Percentiles rank a stretch among this genome's conserved stretches.
Evolutionary conservation across 2,797 vertebrate genomes (phyloP).

Genomic region (Gephyroberyx darwinii): DNA sequence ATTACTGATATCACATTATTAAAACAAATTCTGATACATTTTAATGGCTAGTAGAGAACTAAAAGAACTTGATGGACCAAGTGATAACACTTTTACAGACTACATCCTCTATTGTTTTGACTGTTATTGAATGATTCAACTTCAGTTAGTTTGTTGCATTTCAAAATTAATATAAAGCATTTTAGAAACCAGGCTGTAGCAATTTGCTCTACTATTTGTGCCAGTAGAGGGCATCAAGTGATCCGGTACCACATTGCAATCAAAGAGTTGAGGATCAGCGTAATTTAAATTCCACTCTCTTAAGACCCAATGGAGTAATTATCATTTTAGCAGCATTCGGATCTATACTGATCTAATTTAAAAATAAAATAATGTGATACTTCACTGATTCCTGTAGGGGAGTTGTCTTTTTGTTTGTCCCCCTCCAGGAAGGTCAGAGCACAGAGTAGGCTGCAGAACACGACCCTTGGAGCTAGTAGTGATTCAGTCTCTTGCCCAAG

Average conservation of each 20-base stretch:
- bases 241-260: not conserved
- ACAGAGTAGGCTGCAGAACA: not conserved
- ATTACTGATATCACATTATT: no score
- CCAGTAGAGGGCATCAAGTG: conserved; percentile 57
- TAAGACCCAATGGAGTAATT: not conserved
- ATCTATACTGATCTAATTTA: not conserved
- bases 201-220: not conserved
- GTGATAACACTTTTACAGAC: not conserved
- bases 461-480: not conserved
- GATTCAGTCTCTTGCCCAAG: not conserved
- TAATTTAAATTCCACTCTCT: not conserved
- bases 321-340: not conserved
- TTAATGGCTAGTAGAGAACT: not conserved
- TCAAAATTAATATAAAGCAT: not conserved
- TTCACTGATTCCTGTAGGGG: not conserved
- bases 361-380: not conserved
- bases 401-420: no score
- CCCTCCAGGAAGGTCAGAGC: no score
- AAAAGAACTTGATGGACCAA: not conserved
- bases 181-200: not conserved
- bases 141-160: not conserved
- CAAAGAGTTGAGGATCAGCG: not conserved
- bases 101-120: not conserved
- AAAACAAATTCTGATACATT: not conserved
- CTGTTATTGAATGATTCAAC: not conserved